Conservation (phyloP, 2,888 invertebrate genomes). For the Cryptocephalus moraei region DNA sequence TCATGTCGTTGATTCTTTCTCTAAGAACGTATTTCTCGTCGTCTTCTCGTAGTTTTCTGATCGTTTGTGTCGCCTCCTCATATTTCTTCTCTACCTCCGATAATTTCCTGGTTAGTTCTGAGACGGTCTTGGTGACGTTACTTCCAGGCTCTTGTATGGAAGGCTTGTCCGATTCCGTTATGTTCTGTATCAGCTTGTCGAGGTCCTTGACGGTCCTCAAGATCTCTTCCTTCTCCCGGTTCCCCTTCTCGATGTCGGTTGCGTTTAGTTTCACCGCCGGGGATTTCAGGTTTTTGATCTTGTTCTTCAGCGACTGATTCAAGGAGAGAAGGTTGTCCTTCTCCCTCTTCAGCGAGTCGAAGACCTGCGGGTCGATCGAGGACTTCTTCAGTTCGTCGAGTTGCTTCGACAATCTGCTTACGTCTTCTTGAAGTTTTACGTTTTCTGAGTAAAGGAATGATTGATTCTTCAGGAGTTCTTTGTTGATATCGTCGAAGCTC, state of each 20-base stretch:
- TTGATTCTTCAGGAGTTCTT: conserved; percentile 17
- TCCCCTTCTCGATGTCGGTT: conserved; percentile 10
- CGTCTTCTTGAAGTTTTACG: conserved; percentile 17
- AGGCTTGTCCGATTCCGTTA: conserved; percentile 16
- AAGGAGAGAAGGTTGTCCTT: conserved; percentile 13
- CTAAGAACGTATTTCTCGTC: conserved; percentile 20
- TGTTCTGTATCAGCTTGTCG: conserved; percentile 15
- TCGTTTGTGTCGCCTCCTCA: conserved; percentile 16
- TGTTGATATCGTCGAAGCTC: conserved; percentile 6
- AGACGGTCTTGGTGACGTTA: conserved; percentile 11
- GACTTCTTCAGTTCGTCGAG: conserved; percentile 13
- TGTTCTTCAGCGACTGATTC: conserved; percentile 15
- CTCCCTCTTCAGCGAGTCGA: conserved; percentile 14
- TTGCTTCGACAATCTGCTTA: conserved; percentile 14
- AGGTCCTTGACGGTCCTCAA: conserved; percentile 17
- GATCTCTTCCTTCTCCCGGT: conserved; percentile 13
- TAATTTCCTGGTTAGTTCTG: conserved; percentile 14
- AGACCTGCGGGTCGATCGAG: conserved; percentile 13
- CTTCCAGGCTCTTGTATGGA: conserved; percentile 13
- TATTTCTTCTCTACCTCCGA: conserved; percentile 17
- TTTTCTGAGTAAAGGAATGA: conserved; percentile 18
- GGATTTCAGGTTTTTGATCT: conserved; percentile 11
- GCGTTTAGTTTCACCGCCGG: conserved; percentile 6
- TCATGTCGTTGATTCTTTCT: conserved; percentile 19
- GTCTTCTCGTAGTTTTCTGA: conserved; percentile 18